Evolutionary conservation across 2,888 invertebrate genomes (phyloP).

Genomic region (Thymelicus lineola): DNA sequence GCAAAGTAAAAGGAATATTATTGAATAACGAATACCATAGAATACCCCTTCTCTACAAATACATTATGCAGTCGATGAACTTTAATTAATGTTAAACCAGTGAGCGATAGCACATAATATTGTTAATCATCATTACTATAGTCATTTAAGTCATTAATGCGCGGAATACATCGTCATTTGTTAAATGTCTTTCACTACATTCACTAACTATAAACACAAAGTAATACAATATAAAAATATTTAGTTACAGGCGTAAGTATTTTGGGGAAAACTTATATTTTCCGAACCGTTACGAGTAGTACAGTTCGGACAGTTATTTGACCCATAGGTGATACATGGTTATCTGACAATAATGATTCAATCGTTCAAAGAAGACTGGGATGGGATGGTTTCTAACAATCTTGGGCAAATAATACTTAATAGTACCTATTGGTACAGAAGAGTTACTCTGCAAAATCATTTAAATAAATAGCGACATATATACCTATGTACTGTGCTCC

Average conservation of each 20-base stretch:
- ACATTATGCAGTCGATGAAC: too few relatives aligned
- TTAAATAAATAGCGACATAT: too few relatives aligned
- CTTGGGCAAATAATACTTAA: too few relatives aligned
- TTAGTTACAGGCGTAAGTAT: not conserved
- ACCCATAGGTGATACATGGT: not conserved
- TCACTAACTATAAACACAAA: constrained; percentile 11
- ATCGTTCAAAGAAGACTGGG: constrained; percentile 1
- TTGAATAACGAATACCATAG: too few relatives aligned
- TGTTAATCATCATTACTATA: constrained; percentile 2
- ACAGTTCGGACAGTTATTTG: constrained; percentile 3
- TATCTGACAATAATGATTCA: not conserved
- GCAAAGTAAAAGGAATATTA: too few relatives aligned
- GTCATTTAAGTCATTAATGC: constrained; percentile 19
- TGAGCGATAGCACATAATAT: not conserved
- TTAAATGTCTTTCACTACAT: constrained; percentile 22
- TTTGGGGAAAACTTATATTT: not conserved
- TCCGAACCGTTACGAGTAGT: not conserved
- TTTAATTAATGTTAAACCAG: constrained; percentile 3
- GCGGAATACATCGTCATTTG: constrained; percentile 6
- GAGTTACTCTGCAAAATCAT: too few relatives aligned
- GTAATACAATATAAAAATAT: not conserved
- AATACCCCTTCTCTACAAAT: too few relatives aligned
- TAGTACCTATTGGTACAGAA: too few relatives aligned
- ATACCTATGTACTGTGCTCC: too few relatives aligned
- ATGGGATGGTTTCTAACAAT: too few relatives aligned